These are phyloP conservation scores for Elymnias hypermnestra DNA, from an alignment of 1,140 invertebrate genomes.

Conservation along the genomic window DNA sequence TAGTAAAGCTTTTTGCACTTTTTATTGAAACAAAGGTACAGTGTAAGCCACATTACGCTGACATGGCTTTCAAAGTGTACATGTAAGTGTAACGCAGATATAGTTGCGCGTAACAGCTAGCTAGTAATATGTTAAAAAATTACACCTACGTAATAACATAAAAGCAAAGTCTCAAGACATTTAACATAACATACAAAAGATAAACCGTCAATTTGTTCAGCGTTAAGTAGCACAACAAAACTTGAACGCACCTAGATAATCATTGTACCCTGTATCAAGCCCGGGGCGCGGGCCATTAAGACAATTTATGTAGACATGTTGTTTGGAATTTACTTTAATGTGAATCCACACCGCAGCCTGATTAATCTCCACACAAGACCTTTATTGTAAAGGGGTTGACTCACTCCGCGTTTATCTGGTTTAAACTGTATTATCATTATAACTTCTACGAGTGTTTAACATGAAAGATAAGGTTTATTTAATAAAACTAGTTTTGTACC, in stretches of 20 bases:
- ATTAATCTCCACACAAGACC: constrained; percentile 43
- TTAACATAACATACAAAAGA: not conserved
- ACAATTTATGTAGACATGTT: constrained; percentile 62
- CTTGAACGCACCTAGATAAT: constrained; percentile 8
- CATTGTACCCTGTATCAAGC: constrained; percentile 6
- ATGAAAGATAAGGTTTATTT: not conserved
- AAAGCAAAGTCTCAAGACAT: not conserved
- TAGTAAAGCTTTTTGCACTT: no score
- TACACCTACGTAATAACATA: no score
- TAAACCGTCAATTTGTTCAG: not conserved
- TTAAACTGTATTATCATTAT: not conserved
- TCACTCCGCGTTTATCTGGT: not conserved
- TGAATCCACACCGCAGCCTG: constrained; percentile 38
- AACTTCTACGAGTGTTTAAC: not conserved
- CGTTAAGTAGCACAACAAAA: not conserved
- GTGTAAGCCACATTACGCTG: no score
- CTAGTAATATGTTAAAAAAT: no score
- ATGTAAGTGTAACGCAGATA: no score
- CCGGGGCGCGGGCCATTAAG: constrained; percentile 36
- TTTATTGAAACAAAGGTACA: no score
- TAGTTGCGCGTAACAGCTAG: no score
- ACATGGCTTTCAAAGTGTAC: no score
- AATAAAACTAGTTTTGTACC: no score
- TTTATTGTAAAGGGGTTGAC: constrained; percentile 17
- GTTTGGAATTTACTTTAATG: constrained; percentile 61